phyloP scores from a whole-genome alignment of 64 coral and sea anemone species.

The Pachyseris speciosa region DNA sequence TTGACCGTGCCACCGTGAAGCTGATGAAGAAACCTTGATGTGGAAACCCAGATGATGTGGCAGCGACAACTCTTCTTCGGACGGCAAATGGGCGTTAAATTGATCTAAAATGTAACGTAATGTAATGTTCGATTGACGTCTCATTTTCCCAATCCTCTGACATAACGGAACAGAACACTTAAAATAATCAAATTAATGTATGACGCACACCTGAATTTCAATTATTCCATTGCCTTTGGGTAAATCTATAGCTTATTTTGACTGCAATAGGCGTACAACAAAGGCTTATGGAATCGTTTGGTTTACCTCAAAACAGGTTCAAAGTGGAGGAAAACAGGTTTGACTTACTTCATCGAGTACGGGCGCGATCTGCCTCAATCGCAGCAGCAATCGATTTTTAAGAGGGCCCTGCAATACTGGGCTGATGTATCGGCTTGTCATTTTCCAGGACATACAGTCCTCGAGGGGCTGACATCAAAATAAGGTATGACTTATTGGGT shows the following conservation, averaged over 20 bases:
- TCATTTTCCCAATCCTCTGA: too few species aligned
- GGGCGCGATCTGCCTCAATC: constrained; percentile 39
- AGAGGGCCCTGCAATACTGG: constrained; percentile 59
- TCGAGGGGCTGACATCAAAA: constrained; percentile 55
- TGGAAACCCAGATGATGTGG: constrained; percentile 80
- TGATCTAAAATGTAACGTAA: too few species aligned
- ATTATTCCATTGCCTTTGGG: too few species aligned
- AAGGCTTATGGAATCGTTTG: too few species aligned
- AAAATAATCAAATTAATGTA: too few species aligned
- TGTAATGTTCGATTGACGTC: too few species aligned
- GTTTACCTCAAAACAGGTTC: not conserved
- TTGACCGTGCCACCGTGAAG: constrained; percentile 61
- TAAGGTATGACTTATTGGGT: constrained; percentile 20
- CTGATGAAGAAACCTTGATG: constrained; percentile 90
- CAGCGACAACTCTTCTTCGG: not conserved
- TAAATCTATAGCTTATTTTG: too few species aligned
- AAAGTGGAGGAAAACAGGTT: constrained; percentile 52
- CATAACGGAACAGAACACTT: too few species aligned
- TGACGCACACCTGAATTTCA: too few species aligned
- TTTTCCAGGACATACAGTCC: constrained; percentile 28
- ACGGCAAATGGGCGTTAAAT: too few species aligned
- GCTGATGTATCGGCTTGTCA: constrained; percentile 54
- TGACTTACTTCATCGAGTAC: constrained; percentile 65
- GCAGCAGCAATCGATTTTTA: constrained; percentile 44
- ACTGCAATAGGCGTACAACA: too few species aligned